Evolutionary conservation across 1,140 invertebrate species (phyloP).

Genomic region (Solenopsis fugax): DNA sequence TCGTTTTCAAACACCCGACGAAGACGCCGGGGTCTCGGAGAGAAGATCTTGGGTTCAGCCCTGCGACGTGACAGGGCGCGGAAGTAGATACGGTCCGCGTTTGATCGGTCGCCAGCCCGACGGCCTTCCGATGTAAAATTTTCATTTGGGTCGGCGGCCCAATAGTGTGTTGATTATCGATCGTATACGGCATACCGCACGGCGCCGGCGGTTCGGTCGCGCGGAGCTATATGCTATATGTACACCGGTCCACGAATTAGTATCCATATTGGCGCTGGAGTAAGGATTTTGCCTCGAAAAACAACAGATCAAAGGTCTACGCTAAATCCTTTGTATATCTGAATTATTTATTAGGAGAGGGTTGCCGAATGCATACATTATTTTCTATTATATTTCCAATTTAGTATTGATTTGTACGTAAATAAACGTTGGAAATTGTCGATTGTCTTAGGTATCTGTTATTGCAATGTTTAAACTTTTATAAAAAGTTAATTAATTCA

Average conservation of each 20-base stretch:
- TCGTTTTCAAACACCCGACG: neutral
- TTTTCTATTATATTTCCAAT: too few relatives aligned
- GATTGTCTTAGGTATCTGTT: too few relatives aligned
- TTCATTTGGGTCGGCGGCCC: constrained; percentile 39
- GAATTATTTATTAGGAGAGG: too few relatives aligned
- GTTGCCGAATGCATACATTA: too few relatives aligned
- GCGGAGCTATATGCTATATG: constrained; percentile 9
- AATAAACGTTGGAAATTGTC: too few relatives aligned
- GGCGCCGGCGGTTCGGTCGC: neutral
- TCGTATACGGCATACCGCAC: neutral
- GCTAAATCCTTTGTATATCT: neutral
- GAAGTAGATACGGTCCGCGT: constrained; percentile 47
- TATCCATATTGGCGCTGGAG: constrained; percentile 23
- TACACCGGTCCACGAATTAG: constrained; percentile 39
- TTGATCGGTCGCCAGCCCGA: constrained; percentile 59
- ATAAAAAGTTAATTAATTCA: too few relatives aligned
- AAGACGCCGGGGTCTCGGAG: neutral
- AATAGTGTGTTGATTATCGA: constrained; percentile 38
- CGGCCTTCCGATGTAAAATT: constrained; percentile 42
- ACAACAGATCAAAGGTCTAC: neutral
- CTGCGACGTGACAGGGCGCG: neutral
- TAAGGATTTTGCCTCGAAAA: neutral
- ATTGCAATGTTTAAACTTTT: too few relatives aligned
- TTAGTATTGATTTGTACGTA: too few relatives aligned
- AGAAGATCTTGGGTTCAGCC: neutral